These are phyloP conservation scores for Bombus impatiens DNA, from an alignment of 1,140 invertebrate species.

Conservation along the genomic window DNA sequence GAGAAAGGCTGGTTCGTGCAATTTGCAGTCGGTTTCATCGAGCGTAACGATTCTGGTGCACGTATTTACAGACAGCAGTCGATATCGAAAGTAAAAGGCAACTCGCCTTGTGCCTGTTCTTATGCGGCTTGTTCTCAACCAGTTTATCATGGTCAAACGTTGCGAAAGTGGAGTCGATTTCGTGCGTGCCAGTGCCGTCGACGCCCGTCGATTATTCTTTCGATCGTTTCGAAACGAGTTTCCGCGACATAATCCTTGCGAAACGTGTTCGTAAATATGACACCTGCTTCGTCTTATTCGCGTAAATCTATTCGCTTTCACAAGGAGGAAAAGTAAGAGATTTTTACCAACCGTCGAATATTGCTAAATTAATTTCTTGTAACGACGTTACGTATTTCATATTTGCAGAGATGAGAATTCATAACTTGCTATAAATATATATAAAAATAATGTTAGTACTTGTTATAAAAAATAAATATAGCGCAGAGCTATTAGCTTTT, in stretches of 20 bases:
- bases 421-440: not conserved
- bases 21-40: conserved; percentile 24
- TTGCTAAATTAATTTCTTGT: not conserved
- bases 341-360: not conserved
- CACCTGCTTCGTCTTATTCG: not conserved
- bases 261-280: not conserved
- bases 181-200: conserved; percentile 15
- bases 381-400: too few species aligned
- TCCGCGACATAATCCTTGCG: not conserved
- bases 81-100: conserved; percentile 80
- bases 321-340: not conserved
- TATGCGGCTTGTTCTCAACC: conserved; percentile 50
- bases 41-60: conserved; percentile 59
- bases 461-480: not conserved
- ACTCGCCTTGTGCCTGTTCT: conserved; percentile 78
- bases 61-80: conserved; percentile 42
- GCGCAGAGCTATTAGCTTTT: not conserved
- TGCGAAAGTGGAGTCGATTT: conserved; percentile 70
- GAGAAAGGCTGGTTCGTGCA: conserved; percentile 32
- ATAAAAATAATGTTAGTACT: too few species aligned
- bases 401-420: too few species aligned
- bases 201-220: not conserved
- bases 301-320: not conserved
- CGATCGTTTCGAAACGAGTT: conserved; percentile 23
- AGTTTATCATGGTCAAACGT: conserved; percentile 69